These are phyloP conservation scores for Ia io DNA, from an alignment of 2,113 vertebrate species.

Conservation along the genomic window DNA sequence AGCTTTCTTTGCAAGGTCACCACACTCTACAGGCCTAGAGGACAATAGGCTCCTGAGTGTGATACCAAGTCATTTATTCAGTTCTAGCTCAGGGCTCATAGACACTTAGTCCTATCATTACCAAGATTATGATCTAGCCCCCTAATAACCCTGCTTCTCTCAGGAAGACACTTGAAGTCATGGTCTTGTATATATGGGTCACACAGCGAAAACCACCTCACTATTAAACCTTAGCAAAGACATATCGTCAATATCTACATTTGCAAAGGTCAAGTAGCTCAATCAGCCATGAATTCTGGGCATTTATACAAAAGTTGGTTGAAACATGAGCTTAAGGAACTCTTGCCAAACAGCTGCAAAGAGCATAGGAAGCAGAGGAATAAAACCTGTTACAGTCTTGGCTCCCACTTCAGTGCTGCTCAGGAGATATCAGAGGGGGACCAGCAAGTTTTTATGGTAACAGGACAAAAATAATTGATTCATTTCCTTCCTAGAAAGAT, in stretches of 20 bases:
- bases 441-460: neutral
- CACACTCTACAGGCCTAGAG: neutral
- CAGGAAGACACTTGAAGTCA: neutral
- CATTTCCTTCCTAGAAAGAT: constrained; percentile 29
- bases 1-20: neutral
- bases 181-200: neutral
- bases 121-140: neutral
- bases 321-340: constrained; percentile 37
- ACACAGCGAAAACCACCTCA: neutral
- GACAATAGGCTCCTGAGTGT: neutral
- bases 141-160: neutral
- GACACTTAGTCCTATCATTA: neutral
- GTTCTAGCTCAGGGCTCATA: neutral
- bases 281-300: constrained; percentile 51
- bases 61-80: neutral
- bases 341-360: constrained; percentile 44
- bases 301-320: constrained; percentile 56
- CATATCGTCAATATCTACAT: neutral
- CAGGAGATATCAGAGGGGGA: neutral
- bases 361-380: constrained; percentile 21
- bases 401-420: neutral
- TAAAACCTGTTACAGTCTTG: constrained; percentile 26
- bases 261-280: constrained; percentile 31
- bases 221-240: neutral
- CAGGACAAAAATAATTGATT: neutral